These are phyloP conservation scores for Siniperca undulata DNA, from an alignment of 2,797 vertebrate genomes.

Conservation along the genomic window DNA sequence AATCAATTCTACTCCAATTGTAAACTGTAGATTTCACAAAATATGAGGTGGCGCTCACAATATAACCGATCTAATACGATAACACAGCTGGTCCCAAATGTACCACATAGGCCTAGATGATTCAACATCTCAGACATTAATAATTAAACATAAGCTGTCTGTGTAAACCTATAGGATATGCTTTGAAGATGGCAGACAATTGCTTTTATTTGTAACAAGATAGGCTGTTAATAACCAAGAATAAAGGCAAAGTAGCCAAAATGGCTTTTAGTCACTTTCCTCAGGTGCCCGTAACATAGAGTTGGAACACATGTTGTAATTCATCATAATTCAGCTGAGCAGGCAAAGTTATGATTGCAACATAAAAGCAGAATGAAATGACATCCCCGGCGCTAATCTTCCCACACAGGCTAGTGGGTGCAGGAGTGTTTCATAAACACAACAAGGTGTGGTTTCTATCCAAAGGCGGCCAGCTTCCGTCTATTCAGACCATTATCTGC, in stretches of 20 bases:
- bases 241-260: neutral
- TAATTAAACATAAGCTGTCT: neutral
- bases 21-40: neutral
- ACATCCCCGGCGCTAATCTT: neutral
- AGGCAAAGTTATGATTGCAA: slow-evolving; percentile 13
- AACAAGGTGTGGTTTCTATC: slow-evolving; percentile 83
- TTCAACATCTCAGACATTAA: neutral
- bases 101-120: neutral
- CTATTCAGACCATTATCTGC: slow-evolving; percentile 75
- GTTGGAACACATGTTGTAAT: neutral
- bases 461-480: slow-evolving; percentile 77
- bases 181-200: neutral
- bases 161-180: neutral
- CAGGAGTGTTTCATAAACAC: slow-evolving; percentile 63
- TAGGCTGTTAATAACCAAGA: neutral
- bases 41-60: neutral
- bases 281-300: neutral
- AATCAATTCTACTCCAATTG: neutral
- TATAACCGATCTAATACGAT: neutral
- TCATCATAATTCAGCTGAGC: neutral
- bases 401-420: slow-evolving; percentile 24
- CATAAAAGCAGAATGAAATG: neutral
- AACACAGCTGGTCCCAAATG: neutral
- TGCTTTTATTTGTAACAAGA: neutral
- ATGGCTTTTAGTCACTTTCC: neutral